Percentiles rank a stretch among this genome's conserved stretches.
These are phyloP conservation scores for Lutraria rhynchaena DNA, from an alignment of 1,140 invertebrate species.

Conservation along the genomic window DNA sequence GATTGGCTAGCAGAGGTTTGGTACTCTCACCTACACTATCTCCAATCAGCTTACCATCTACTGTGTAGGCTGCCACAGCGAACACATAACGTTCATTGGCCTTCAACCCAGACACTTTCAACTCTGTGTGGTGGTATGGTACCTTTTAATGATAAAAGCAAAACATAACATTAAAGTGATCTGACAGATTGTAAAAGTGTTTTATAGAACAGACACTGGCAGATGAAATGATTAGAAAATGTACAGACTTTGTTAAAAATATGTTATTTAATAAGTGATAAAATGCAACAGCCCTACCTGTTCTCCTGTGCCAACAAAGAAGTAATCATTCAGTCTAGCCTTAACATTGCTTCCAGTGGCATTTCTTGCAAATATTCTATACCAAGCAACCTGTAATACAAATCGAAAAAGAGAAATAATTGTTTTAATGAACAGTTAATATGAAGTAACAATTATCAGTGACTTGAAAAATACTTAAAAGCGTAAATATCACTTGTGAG, in stretches of 20 bases:
- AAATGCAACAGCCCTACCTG: slow-evolving; percentile 74
- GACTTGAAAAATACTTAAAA: background rate
- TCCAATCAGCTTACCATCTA: slow-evolving; percentile 80
- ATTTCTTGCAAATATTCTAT: slow-evolving; percentile 78
- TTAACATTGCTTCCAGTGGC: slow-evolving; percentile 79
- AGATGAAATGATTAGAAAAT: no score
- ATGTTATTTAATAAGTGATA: slow-evolving; percentile 7
- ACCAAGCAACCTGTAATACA: slow-evolving; percentile 78
- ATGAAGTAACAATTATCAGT: background rate
- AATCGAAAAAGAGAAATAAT: no score
- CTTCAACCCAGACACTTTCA: slow-evolving; percentile 76
- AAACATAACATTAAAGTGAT: background rate
- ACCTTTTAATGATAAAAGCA: slow-evolving; percentile 61
- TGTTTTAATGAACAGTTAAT: no score
- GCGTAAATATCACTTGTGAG: background rate
- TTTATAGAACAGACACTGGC: no score
- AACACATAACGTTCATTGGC: slow-evolving; percentile 80
- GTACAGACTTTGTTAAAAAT: no score
- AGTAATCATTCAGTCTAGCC: slow-evolving; percentile 80
- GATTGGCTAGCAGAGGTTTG: slow-evolving; percentile 79
- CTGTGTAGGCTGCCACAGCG: slow-evolving; percentile 81
- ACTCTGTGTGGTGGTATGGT: slow-evolving; percentile 71
- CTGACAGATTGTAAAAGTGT: no score
- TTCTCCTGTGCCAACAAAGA: slow-evolving; percentile 79
- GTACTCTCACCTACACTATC: slow-evolving; percentile 79